Conservation (phyloP, 1,140 invertebrate genomes). For the fruit fly (Drosophila melanogaster) region DNA sequence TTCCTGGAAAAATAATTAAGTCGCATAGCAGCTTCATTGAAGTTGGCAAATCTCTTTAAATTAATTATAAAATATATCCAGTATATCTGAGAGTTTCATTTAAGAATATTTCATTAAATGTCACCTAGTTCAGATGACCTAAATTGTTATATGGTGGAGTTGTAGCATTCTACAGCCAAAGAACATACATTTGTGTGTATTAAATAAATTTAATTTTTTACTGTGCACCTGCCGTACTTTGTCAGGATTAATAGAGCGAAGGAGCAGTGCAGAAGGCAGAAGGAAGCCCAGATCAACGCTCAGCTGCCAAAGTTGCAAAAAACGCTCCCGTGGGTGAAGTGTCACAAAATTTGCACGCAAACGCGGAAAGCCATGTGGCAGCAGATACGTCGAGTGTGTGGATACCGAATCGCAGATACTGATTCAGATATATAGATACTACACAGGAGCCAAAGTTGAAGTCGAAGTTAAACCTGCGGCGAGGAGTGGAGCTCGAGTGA, state of each 20-base stretch:
- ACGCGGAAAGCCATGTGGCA: constrained; percentile 64
- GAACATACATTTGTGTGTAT: too few relatives aligned
- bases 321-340: constrained; percentile 75
- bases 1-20: constrained; percentile 52
- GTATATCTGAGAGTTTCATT: too few relatives aligned
- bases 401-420: constrained; percentile 17
- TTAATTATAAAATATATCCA: too few relatives aligned
- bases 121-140: too few relatives aligned
- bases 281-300: constrained; percentile 15
- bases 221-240: constrained; percentile 47
- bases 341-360: constrained; percentile 76
- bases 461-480: constrained; percentile 3
- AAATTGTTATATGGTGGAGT: too few relatives aligned
- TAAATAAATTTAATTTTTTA: constrained; percentile 9
- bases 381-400: constrained; percentile 36
- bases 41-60: too few relatives aligned
- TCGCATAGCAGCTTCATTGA: too few relatives aligned
- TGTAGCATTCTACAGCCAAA: too few relatives aligned
- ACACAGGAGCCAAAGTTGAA: constrained; percentile 28
- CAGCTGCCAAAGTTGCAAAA: constrained; percentile 49
- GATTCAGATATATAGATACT: constrained; percentile 15
- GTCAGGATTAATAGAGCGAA: constrained; percentile 74
- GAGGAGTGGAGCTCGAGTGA: constrained; percentile 1
- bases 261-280: constrained; percentile 18
- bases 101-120: too few relatives aligned